These are phyloP conservation scores for Anoplius nigerrimus DNA, from an alignment of 2,888 invertebrate species.

Conservation along the genomic window DNA sequence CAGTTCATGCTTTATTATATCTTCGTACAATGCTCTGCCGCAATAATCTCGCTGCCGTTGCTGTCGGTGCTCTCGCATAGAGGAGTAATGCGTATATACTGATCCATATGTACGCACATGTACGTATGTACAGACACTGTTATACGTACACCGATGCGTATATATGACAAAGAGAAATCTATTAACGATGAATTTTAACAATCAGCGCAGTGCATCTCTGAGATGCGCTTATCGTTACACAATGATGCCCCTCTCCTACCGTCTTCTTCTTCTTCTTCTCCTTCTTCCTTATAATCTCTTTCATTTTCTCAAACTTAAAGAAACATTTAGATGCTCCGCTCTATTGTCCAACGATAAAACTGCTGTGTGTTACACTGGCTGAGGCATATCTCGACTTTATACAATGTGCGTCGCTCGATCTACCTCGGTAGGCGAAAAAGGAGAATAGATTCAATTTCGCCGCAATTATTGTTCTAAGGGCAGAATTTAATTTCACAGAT, in stretches of 20 bases:
- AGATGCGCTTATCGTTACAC: constrained; percentile 19
- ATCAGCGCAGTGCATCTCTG: constrained; percentile 31
- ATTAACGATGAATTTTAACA: constrained; percentile 24
- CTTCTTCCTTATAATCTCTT: neutral
- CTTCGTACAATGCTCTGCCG: constrained; percentile 62
- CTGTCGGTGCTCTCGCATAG: constrained; percentile 37
- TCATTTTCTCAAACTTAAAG: neutral
- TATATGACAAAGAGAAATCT: constrained; percentile 28
- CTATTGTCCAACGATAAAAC: neutral
- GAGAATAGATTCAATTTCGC: too few species aligned
- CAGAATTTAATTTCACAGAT: too few species aligned
- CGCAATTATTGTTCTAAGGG: too few species aligned
- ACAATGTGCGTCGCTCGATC: too few species aligned
- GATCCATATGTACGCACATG: neutral
- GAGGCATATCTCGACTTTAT: neutral
- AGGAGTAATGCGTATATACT: constrained; percentile 12
- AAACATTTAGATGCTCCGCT: neutral
- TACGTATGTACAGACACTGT: too few species aligned
- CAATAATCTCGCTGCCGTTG: constrained; percentile 39
- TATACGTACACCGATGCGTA: neutral
- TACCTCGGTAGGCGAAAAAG: too few species aligned
- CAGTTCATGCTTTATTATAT: constrained; percentile 69
- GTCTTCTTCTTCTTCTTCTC: neutral
- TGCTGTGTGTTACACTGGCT: neutral
- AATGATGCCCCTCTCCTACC: neutral